Evolutionary conservation across 2,797 vertebrate species (phyloP), one percentile per base, ranked within the genome.

Genomic region (Gobio occitaniae): DNA sequence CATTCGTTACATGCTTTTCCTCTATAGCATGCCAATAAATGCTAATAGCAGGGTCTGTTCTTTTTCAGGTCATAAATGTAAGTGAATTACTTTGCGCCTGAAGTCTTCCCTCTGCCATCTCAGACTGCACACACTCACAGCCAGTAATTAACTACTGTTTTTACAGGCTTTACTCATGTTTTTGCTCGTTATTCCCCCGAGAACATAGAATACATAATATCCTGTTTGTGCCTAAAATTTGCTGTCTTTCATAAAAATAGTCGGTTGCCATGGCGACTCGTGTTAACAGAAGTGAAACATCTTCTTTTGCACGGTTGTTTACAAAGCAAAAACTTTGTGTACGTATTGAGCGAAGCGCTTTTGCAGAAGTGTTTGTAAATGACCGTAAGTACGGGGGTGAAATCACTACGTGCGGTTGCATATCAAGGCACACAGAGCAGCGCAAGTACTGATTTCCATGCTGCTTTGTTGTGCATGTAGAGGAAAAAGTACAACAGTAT

Each of bases 121-220:
- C 78, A 61, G 54, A 83, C 85, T 84, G 61, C 56, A 87, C 48
- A 70, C 48, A 77, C 75, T 80, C 61, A 75, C 86, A 93, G 89
- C 54, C 91, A 89, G 85, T 91, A 90, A 91, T 92, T 90, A 92
- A 86, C 87, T 80, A 70, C 90, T 89, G 86, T 80, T 89, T 91
- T 92, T 90, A 91, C 87, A 89, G 84, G 84, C 17, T 19, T 86
- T 85, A 85, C 89, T 89, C 86, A 89, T 92, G 69, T 89, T 89
- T 92, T 82, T 88, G 83, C 82, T 82, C 76, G 65, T 87, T 89
- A 89, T 86, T 84, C 85, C 83, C 68, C 47, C 65, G 38, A 75
- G 78, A 88, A 87, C 86, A 85, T 88, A 66, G 86, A 90, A 87
- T 82, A 83, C 90, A 88, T 69, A n/a, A 87, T 88, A 89, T 89